Conservation (phyloP, 2,113 vertebrate genomes). For the Syrmaticus mikado region DNA sequence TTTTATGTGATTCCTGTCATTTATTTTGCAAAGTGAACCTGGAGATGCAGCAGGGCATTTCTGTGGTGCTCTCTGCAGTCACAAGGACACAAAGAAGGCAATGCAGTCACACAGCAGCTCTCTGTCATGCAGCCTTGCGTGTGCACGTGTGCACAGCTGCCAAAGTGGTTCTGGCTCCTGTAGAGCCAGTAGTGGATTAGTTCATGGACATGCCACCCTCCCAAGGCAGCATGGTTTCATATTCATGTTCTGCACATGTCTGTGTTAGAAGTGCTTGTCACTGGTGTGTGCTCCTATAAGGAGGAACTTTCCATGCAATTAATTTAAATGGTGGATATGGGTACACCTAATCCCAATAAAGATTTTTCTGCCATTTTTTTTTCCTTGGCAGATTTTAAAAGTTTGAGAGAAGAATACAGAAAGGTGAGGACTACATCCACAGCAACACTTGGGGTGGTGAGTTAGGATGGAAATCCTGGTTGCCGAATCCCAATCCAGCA, state of each 20-base stretch:
- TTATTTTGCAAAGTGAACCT: conserved; percentile 30
- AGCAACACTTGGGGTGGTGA: not conserved
- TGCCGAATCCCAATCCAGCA: not conserved
- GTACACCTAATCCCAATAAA: not conserved
- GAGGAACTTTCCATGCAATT: not conserved
- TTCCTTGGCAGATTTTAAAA: not conserved
- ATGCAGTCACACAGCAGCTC: not conserved
- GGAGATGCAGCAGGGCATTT: not conserved
- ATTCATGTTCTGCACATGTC: rapidly evolving
- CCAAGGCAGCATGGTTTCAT: not conserved
- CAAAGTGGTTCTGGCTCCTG: not conserved
- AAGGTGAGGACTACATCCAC: not conserved
- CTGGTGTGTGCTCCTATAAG: not conserved
- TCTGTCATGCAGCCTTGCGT: rapidly evolving
- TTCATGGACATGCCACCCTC: not conserved
- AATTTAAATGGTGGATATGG: not conserved
- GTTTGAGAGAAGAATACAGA: not conserved
- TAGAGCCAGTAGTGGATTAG: not conserved
- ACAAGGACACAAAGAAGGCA: not conserved
- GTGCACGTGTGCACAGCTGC: not conserved
- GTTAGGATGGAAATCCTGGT: not conserved
- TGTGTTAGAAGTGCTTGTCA: not conserved
- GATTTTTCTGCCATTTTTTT: not conserved
- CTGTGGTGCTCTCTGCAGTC: not conserved
- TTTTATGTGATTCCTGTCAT: conserved; percentile 9